Evolutionary conservation across 2,888 invertebrate species (phyloP).

Genomic region (Eulithis testata): DNA sequence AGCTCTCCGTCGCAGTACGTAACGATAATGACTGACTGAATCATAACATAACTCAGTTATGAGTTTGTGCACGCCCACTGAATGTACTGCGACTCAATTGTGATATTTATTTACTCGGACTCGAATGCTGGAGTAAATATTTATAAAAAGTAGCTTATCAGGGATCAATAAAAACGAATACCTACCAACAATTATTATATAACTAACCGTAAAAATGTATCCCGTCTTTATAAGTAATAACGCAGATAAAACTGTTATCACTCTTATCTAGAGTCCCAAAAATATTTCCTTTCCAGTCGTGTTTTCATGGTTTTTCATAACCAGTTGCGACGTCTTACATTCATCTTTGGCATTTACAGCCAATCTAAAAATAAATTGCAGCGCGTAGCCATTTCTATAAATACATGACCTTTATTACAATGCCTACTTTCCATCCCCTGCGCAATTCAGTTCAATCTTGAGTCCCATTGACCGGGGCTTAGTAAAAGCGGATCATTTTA

Average conservation of each 20-base stretch:
- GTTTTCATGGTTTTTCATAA: too few relatives aligned
- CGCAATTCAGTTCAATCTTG: background rate
- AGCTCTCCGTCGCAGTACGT: constrained; percentile 33
- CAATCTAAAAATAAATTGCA: constrained; percentile 8
- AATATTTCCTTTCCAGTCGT: too few relatives aligned
- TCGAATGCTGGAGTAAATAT: background rate
- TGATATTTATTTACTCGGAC: background rate
- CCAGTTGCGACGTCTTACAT: too few relatives aligned
- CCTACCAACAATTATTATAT: too few relatives aligned
- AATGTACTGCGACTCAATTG: constrained; percentile 8
- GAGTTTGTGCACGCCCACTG: constrained; percentile 33
- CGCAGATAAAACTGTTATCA: too few relatives aligned
- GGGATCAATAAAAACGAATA: background rate
- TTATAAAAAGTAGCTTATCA: background rate
- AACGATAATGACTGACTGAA: constrained; percentile 46
- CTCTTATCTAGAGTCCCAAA: too few relatives aligned
- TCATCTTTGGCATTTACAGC: too few relatives aligned
- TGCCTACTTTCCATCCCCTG: constrained; percentile 9
- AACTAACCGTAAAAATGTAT: too few relatives aligned
- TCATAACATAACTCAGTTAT: constrained; percentile 50
- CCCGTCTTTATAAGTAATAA: too few relatives aligned
- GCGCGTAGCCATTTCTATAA: constrained; percentile 11
- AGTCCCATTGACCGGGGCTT: constrained; percentile 4
- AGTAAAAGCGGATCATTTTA: background rate
- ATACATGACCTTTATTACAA: constrained; percentile 20